These are phyloP conservation scores for Crotalus tigris DNA, from an alignment of 2,113 vertebrate genomes.

Conservation along the genomic window DNA sequence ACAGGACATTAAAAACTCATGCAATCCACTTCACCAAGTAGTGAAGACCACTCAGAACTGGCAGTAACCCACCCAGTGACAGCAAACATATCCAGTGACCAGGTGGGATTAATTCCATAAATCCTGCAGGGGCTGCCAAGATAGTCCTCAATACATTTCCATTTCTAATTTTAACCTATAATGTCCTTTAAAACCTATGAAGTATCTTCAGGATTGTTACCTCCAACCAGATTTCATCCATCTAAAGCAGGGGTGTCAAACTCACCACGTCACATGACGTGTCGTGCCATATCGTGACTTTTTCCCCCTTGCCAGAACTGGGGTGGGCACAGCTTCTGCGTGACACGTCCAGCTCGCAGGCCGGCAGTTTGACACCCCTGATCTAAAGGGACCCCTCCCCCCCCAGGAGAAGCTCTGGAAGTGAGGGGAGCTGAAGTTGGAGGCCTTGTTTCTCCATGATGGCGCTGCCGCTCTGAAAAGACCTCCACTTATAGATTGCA, in stretches of 20 bases:
- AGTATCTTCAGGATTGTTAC: neutral
- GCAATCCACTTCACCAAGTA: neutral
- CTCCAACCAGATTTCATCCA: neutral
- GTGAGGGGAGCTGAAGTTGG: neutral
- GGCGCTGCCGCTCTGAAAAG: neutral
- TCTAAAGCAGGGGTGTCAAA: too few relatives aligned
- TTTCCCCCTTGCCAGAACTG: too few relatives aligned
- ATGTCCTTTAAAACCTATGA: neutral
- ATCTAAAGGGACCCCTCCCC: neutral
- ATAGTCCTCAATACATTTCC: neutral
- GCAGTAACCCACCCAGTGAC: neutral
- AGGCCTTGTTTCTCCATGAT: neutral
- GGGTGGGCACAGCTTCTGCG: too few relatives aligned
- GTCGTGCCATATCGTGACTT: too few relatives aligned
- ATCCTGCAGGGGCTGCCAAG: neutral
- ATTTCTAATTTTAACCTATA: neutral
- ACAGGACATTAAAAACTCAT: neutral
- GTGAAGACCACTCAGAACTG: neutral
- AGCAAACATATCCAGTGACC: neutral
- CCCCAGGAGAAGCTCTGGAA: neutral
- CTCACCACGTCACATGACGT: too few relatives aligned
- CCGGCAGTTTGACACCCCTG: too few relatives aligned
- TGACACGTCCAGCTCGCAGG: too few relatives aligned
- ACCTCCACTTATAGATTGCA: neutral
- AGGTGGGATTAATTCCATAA: neutral